phyloP scores from a whole-genome alignment of 2,888 invertebrate species.

The Thecocarcelia acutangulata region DNA sequence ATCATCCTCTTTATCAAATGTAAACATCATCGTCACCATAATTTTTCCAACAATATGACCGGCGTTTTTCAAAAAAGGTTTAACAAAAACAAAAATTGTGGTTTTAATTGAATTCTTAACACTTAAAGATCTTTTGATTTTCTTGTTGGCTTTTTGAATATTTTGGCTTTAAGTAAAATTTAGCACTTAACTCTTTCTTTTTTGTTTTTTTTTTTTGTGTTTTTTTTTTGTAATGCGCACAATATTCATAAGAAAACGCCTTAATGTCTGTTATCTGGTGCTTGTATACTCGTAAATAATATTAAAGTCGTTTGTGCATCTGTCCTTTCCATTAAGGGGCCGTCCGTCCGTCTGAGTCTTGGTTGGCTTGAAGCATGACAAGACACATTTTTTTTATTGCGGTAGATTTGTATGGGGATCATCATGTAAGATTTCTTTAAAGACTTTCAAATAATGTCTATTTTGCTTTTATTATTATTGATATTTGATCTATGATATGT shows the following conservation, averaged over 20 bases:
- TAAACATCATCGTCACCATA: slow-evolving; percentile 62
- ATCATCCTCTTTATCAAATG: slow-evolving; percentile 60
- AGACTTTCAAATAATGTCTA: slow-evolving; percentile 19
- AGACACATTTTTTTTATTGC: slow-evolving; percentile 41
- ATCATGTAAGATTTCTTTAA: slow-evolving; percentile 49
- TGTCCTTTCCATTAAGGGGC: slow-evolving; percentile 33
- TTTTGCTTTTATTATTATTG: slow-evolving; percentile 44
- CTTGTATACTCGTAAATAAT: slow-evolving; percentile 30
- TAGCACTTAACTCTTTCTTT: slow-evolving; percentile 65
- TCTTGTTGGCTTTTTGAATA: slow-evolving; percentile 18
- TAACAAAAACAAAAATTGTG: slow-evolving; percentile 28
- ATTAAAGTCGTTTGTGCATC: slow-evolving; percentile 12
- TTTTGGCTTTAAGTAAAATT: slow-evolving; percentile 62
- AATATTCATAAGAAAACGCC: slow-evolving; percentile 52
- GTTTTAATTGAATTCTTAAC: slow-evolving; percentile 69
- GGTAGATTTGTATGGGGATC: slow-evolving; percentile 12
- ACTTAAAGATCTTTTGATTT: slow-evolving; percentile 57
- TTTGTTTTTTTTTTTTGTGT: no score
- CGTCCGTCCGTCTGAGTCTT: slow-evolving; percentile 13
- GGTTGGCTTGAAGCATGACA: slow-evolving; percentile 58
- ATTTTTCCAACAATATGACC: slow-evolving; percentile 51
- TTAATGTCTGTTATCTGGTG: slow-evolving; percentile 63
- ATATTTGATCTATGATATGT: slow-evolving; percentile 62
- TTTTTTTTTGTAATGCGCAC: slow-evolving; percentile 4
- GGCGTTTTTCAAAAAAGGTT: slow-evolving; percentile 39